These are phyloP conservation scores for Geotria australis DNA, from an alignment of 2,797 vertebrate genomes.

Conservation along the genomic window DNA sequence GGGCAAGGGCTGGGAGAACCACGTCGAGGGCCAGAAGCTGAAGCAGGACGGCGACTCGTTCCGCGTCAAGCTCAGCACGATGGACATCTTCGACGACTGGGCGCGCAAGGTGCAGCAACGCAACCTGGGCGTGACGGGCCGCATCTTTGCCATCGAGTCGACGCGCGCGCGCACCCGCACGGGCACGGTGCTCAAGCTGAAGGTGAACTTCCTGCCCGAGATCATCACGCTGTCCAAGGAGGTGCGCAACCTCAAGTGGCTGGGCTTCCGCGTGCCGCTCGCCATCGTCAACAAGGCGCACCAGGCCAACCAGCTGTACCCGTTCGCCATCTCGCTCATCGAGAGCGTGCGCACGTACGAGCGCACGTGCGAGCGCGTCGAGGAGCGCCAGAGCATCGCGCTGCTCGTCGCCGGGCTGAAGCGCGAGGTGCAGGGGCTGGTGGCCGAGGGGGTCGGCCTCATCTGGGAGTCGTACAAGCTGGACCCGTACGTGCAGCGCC, in stretches of 20 bases:
- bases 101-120: conserved; percentile 92
- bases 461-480: conserved; percentile 98
- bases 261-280: conserved; percentile 80
- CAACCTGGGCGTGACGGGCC: conserved; percentile 78
- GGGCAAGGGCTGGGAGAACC: conserved; percentile 97
- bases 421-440: conserved; percentile 70
- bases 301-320: conserved; percentile 93
- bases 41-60: conserved; percentile 98
- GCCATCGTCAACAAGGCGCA: conserved; percentile 98
- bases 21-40: conserved; percentile 90
- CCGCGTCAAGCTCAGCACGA: conserved; percentile 92
- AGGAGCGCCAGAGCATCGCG: conserved; percentile 60
- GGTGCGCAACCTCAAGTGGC: conserved; percentile 92
- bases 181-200: conserved; percentile 71
- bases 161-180: conserved; percentile 55
- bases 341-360: conserved; percentile 92
- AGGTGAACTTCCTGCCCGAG: conserved; percentile 94
- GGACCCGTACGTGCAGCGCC: conserved; percentile 77
- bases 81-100: conserved; percentile 99
- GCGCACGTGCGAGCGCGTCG: conserved; percentile 86
- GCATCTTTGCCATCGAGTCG: conserved; percentile 90
- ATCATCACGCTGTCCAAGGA: conserved; percentile 96
- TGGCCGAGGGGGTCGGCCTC: conserved; percentile 68
- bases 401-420: conserved; percentile 79
- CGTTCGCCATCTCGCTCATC: conserved; percentile 87